Percentiles rank a stretch among this genome's conserved stretches.
phyloP scores from a whole-genome alignment of 2,113 vertebrate species.

The Percopsis transmontana region DNA sequence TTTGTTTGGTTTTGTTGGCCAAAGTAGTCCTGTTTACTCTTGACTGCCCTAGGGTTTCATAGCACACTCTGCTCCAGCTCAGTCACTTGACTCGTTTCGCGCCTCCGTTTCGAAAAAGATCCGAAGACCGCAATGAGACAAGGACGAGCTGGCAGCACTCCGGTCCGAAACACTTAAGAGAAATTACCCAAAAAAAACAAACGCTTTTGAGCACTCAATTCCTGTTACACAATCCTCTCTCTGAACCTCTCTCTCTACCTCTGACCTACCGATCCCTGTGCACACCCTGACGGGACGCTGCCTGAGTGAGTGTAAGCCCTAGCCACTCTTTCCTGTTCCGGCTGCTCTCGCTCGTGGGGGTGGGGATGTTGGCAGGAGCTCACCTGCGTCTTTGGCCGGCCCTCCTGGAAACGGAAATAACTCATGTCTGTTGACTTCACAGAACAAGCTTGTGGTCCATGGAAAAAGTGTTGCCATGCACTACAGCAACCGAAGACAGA shows the following conservation, averaged over 20 bases:
- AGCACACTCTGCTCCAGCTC: conserved; percentile 65
- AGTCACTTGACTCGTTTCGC: conserved; percentile 55
- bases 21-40: conserved; percentile 20
- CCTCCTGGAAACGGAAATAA: conserved; percentile 79
- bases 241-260: conserved; percentile 19
- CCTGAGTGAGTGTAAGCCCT: conserved; percentile 80
- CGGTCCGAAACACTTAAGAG: conserved; percentile 60
- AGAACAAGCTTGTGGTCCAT: conserved; percentile 94
- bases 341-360: conserved; percentile 86
- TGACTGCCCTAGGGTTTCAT: conserved; percentile 34
- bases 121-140: conserved; percentile 56
- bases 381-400: conserved; percentile 69
- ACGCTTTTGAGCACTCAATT: conserved; percentile 13
- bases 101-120: conserved; percentile 42
- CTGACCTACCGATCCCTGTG: neutral
- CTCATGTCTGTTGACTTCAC: conserved; percentile 72
- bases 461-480: conserved; percentile 91
- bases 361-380: conserved; percentile 57
- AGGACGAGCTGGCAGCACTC: conserved; percentile 63
- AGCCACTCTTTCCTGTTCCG: conserved; percentile 72
- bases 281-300: conserved; percentile 58
- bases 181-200: neutral
- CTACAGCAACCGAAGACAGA: conserved; percentile 93
- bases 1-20: conserved; percentile 67
- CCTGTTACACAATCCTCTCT: conserved; percentile 24